Evolutionary conservation across 2,113 vertebrate species (phyloP).

Genomic region (Mus spicilegus): DNA sequence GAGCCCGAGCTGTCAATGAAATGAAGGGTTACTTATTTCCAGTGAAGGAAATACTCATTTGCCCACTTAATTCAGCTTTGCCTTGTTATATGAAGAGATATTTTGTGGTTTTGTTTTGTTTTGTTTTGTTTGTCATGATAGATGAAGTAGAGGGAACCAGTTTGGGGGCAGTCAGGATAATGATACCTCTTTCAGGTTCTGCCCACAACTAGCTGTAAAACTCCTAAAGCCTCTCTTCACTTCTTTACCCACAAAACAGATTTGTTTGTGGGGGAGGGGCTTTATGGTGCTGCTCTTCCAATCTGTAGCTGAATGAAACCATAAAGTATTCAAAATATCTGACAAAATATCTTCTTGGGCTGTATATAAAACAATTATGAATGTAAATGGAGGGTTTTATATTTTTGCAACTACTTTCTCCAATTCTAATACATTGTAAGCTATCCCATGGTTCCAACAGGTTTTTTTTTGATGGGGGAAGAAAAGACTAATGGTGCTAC

Average conservation of each 20-base stretch:
- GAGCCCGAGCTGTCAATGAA: neutral
- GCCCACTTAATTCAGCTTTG: neutral
- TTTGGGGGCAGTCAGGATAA: neutral
- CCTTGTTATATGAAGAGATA: neutral
- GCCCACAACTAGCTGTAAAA: neutral
- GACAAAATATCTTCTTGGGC: neutral
- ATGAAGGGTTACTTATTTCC: conserved; percentile 22
- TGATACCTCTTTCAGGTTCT: neutral
- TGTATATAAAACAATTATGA: conserved; percentile 41
- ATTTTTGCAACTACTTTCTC: conserved; percentile 6
- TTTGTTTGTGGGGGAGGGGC: neutral
- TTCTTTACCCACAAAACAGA: neutral
- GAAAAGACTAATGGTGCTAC: conserved; percentile 7
- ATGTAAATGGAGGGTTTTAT: conserved; percentile 6
- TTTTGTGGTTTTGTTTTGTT: neutral
- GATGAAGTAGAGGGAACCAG: neutral
- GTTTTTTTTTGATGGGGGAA: neutral
- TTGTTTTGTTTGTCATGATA: neutral
- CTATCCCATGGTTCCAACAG: conserved; percentile 11
- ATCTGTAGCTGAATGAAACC: conserved; percentile 27
- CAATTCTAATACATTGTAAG: conserved; percentile 36
- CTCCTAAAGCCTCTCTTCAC: neutral
- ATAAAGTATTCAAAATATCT: neutral
- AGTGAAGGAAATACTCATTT: neutral
- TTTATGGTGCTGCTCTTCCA: neutral